phyloP scores from a whole-genome alignment of 1,140 invertebrate genomes.

The Agraylea sexmaculata region DNA sequence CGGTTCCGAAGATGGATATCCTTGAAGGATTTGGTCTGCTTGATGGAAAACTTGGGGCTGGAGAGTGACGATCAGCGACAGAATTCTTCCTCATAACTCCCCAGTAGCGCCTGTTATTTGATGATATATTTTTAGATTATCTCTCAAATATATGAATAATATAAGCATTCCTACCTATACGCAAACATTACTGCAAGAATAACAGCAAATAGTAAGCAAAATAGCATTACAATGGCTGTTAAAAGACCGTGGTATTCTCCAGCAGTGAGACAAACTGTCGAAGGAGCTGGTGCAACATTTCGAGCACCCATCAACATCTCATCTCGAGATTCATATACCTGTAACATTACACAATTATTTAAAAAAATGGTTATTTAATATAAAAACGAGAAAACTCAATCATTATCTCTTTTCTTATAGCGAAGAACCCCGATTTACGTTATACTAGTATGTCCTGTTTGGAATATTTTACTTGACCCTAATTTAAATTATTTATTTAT shows the following conservation, averaged over 20 bases:
- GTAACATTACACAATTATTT: no score
- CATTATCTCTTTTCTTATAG: no score
- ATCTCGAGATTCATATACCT: constrained; percentile 58
- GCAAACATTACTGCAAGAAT: constrained; percentile 51
- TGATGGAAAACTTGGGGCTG: constrained; percentile 21
- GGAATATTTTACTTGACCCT: no score
- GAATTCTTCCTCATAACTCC: constrained; percentile 55
- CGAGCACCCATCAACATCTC: constrained; percentile 52
- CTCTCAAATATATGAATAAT: not conserved
- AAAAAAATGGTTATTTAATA: no score
- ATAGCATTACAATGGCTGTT: constrained; percentile 54
- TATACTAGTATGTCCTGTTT: no score
- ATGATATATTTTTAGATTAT: constrained; percentile 2
- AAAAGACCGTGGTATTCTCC: constrained; percentile 68
- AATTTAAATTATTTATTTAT: no score
- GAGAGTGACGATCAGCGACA: constrained; percentile 38
- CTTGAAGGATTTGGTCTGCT: constrained; percentile 22
- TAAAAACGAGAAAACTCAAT: no score
- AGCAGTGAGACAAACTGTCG: constrained; percentile 58
- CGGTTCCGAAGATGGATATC: constrained; percentile 41
- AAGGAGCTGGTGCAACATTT: constrained; percentile 41
- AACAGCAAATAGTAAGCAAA: constrained; percentile 53
- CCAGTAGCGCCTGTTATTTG: constrained; percentile 48
- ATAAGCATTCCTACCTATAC: constrained; percentile 44
- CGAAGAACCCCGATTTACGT: no score